Evolutionary conservation across 2,888 invertebrate genomes (phyloP), one percentile per base, ranked within the genome.

Genomic region (Drosophila multiciliata): DNA sequence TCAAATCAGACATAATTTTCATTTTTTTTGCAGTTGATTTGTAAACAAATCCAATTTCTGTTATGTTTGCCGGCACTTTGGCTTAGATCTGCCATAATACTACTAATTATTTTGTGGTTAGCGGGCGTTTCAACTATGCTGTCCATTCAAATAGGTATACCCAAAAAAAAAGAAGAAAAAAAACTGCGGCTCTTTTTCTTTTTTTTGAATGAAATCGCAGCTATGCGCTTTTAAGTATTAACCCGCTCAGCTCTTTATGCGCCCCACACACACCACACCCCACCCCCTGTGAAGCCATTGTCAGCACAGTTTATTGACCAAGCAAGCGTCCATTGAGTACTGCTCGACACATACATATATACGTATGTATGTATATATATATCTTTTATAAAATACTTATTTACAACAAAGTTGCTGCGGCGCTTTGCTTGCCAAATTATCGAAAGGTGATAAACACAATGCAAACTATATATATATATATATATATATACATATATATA

Each of bases 291-390:
- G 23, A 36, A 63, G 65, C 60, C 65, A 53, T 52, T 74, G 87
- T 82, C 85, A 87, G 76, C 87, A 84, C 42, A 82, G 73, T 87
- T 83, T 87, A 83, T 83, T 83, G 83, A 83, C 85, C 66, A 73
- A 83, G 67, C 54, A 66, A 15, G 54, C 61, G 63, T 29, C 66
- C 80, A 78, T 78, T 80, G 61, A 75, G 69, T 50, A 70, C 9
- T 35, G 57, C 23, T 58, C 4, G 20, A 20, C 20, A 36, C 35
- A 53, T 32, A 48, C 52, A 45, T 35, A 38, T 35, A 35, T 32
- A 65, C 45, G 29, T 17, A 45, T 29, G 8, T 15, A 15, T 26
- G 3, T 20, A 29, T 11, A 12, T 1, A 49, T 40, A 0, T 52
- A 35, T 35, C n/a, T n/a, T 66, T 57, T 36, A 36, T 36, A 33